A percentile compares a stretch with the other conserved stretches of the same genome.
These are phyloP conservation scores for Drosophila affinis DNA, from an alignment of 2,888 invertebrate species.

Conservation along the genomic window DNA sequence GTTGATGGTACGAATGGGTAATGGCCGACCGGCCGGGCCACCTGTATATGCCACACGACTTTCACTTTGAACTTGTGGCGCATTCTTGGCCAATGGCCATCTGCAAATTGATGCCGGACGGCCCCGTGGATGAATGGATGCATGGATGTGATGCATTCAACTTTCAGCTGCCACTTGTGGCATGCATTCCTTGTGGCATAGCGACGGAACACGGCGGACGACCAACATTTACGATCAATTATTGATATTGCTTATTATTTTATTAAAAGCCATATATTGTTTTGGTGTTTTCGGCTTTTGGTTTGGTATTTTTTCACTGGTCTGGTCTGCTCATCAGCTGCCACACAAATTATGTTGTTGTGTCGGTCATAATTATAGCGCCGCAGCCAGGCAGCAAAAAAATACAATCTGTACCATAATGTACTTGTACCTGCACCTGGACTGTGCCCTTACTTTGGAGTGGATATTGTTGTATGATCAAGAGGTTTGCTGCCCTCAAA, in stretches of 20 bases:
- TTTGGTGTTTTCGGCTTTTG: not conserved
- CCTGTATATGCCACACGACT: constrained; percentile 36
- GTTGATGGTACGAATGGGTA: too few relatives aligned
- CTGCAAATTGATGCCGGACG: not conserved
- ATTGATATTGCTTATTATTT: constrained; percentile 64
- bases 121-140: not conserved
- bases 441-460: not conserved
- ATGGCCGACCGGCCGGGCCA: constrained; percentile 6
- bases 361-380: constrained; percentile 56
- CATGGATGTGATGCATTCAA: constrained; percentile 11
- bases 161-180: constrained; percentile 43
- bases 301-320: not conserved
- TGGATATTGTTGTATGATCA: not conserved
- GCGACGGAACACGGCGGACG: constrained; percentile 29
- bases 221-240: constrained; percentile 51
- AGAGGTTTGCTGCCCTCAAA: too few relatives aligned
- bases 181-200: constrained; percentile 44
- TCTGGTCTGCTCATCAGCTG: constrained; percentile 32
- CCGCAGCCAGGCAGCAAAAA: not conserved
- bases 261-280: constrained; percentile 50
- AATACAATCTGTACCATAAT: not conserved
- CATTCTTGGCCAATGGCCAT: constrained; percentile 60
- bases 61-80: constrained; percentile 61
- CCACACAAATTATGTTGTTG: constrained; percentile 57
- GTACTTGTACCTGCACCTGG: too few relatives aligned